Percentiles rank a stretch among this genome's conserved stretches.
Conservation (phyloP, 2,113 vertebrate genomes). For the Coptodon rendalli region DNA sequence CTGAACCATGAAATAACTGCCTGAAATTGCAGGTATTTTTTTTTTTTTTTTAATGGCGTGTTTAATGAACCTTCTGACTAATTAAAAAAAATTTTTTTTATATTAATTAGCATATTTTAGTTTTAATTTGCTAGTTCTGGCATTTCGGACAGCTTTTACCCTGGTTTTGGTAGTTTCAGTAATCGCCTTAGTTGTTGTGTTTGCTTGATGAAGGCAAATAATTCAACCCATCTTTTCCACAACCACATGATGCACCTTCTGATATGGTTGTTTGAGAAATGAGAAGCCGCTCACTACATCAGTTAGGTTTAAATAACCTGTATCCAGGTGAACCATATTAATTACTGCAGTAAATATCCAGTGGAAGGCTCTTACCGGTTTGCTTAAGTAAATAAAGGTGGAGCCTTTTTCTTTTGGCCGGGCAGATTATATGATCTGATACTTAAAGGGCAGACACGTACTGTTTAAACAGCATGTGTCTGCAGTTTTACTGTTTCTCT, state of each 20-base stretch:
- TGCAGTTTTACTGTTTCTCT: neutral
- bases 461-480: neutral
- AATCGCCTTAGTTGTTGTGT: neutral
- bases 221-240: neutral
- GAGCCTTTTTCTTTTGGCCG: neutral
- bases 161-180: neutral
- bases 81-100: neutral
- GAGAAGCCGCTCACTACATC: neutral
- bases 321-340: neutral
- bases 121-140: neutral
- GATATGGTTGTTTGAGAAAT: neutral
- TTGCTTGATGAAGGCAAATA: neutral
- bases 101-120: neutral
- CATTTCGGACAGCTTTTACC: neutral
- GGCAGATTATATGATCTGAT: neutral
- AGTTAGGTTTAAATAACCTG: neutral
- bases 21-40: neutral
- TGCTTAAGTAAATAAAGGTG: neutral
- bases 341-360: neutral
- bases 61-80: neutral
- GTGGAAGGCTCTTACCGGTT: neutral
- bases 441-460: neutral
- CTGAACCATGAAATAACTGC: neutral
- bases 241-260: neutral
- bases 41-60: neutral